These are phyloP conservation scores for Engystomops pustulosus DNA, from an alignment of 2,113 vertebrate species.

Conservation along the genomic window DNA sequence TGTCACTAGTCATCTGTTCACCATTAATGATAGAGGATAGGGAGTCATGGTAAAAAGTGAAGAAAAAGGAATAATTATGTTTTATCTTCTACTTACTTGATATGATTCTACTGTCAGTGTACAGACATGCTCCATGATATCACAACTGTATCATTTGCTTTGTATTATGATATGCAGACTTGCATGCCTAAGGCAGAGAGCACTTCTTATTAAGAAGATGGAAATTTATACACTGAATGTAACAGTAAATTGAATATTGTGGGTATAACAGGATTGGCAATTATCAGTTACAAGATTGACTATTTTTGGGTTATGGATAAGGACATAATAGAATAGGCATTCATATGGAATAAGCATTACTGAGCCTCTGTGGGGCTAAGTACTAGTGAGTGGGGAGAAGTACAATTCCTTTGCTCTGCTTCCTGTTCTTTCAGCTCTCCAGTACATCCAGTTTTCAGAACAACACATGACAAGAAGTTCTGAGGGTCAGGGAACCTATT, in stretches of 20 bases:
- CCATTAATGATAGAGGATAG: background rate
- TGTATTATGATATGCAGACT: background rate
- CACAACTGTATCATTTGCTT: background rate
- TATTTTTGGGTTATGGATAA: no score
- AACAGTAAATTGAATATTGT: background rate
- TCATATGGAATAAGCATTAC: no score
- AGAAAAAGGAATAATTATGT: background rate
- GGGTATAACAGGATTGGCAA: background rate
- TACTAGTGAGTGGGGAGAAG: no score
- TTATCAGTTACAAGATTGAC: no score
- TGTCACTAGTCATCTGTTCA: conserved; percentile 27
- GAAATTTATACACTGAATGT: background rate
- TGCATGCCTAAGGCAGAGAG: background rate
- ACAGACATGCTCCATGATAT: background rate
- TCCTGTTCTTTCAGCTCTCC: no score
- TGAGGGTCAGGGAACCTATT: no score
- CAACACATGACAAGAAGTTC: no score
- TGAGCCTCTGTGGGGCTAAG: no score
- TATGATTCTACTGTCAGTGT: background rate
- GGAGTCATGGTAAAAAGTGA: background rate
- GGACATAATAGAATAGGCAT: no score
- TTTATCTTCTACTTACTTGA: background rate
- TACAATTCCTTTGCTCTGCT: no score
- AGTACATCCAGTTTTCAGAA: no score
- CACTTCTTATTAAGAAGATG: background rate